Conservation (phyloP, 1,140 invertebrate species). For the Marisa cornuarietis region DNA sequence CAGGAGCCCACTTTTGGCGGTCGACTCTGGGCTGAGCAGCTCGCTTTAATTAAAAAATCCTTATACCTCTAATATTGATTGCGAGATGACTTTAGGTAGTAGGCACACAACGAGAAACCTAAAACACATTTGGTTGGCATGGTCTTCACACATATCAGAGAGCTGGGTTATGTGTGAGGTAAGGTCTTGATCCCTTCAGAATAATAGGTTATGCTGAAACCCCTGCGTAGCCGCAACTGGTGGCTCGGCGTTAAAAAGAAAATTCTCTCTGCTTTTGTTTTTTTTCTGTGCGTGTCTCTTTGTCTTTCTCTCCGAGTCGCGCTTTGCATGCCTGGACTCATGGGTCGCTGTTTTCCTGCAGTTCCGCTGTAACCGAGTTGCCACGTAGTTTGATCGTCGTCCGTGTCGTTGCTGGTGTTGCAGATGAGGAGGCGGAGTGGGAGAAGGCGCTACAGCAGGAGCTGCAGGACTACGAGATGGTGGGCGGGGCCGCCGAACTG, state of each 20-base stretch:
- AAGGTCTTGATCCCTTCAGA: too few relatives aligned
- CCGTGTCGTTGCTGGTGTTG: background rate
- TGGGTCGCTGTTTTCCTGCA: background rate
- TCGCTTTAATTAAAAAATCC: too few relatives aligned
- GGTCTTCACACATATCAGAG: background rate
- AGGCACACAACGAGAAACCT: too few relatives aligned
- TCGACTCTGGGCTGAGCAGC: too few relatives aligned
- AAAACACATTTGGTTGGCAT: background rate
- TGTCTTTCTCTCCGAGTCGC: background rate
- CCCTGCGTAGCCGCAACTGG: too few relatives aligned
- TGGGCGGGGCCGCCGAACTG: conserved; percentile 68
- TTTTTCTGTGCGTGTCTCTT: background rate
- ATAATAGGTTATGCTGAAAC: too few relatives aligned
- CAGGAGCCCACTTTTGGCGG: background rate
- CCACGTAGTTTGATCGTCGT: background rate
- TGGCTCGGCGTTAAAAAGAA: background rate
- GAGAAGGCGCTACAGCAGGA: conserved; percentile 91
- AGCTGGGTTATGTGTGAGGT: background rate
- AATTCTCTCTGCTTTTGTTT: background rate
- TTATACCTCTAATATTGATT: too few relatives aligned
- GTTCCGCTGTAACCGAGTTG: background rate
- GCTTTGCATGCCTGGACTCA: background rate
- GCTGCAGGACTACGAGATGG: conserved; percentile 91
- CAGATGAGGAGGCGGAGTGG: conserved; percentile 69
- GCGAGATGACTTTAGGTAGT: too few relatives aligned